phyloP scores from a whole-genome alignment of 1,140 invertebrate species.

The Leucophenga varia region DNA sequence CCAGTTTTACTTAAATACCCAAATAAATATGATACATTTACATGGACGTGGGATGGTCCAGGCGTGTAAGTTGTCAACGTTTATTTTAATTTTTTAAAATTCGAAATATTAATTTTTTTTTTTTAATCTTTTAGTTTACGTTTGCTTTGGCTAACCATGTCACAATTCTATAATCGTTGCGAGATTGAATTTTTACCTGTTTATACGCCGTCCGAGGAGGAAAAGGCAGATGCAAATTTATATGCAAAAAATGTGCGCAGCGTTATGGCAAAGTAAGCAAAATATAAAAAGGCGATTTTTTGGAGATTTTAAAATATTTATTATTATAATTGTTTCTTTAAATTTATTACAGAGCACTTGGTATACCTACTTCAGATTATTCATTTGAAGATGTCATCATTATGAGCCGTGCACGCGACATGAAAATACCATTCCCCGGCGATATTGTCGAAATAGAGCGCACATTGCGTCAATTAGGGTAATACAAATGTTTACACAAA shows the following conservation, averaged over 20 bases:
- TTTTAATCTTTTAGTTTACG: conserved; percentile 25
- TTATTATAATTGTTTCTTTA: conserved; percentile 2
- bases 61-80: conserved; percentile 75
- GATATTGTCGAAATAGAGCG: conserved; percentile 77
- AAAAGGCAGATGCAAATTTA: conserved; percentile 83
- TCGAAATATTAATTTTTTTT: conserved; percentile 7
- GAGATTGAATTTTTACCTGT: conserved; percentile 95
- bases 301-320: background rate
- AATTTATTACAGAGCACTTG: conserved; percentile 65
- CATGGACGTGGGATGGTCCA: conserved; percentile 97
- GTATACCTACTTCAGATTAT: conserved; percentile 85
- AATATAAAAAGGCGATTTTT: no score
- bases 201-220: conserved; percentile 83
- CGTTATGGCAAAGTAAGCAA: conserved; percentile 91
- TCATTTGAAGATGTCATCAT: conserved; percentile 89
- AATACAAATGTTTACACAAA: conserved; percentile 12
- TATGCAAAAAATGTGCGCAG: conserved; percentile 89
- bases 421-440: conserved; percentile 74
- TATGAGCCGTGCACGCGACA: conserved; percentile 76
- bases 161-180: conserved; percentile 84
- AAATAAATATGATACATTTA: conserved; percentile 88
- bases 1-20: conserved; percentile 91
- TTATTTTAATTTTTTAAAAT: no score
- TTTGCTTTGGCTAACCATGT: conserved; percentile 87
- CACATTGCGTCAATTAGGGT: conserved; percentile 71